These are phyloP conservation scores for Lypha dubia DNA, from an alignment of 2,888 invertebrate species.

Conservation along the genomic window DNA sequence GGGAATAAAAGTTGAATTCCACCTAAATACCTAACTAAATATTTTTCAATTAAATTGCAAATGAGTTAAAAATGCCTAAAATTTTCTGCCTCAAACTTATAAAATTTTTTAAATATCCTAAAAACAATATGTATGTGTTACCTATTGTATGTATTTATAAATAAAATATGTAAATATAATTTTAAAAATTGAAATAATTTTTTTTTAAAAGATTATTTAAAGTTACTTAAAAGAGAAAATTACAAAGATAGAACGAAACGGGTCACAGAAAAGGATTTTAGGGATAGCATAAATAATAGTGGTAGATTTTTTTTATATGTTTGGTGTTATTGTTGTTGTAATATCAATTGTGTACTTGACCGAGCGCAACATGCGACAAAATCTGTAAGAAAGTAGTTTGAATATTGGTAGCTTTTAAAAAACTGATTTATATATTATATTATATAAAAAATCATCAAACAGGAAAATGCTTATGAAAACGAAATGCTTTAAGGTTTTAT, in stretches of 20 bases:
- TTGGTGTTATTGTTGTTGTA: slow-evolving; percentile 63
- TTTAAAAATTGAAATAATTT: neutral
- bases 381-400: slow-evolving; percentile 76
- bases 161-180: slow-evolving; percentile 2
- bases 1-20: neutral
- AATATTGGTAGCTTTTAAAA: slow-evolving; percentile 29
- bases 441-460: neutral
- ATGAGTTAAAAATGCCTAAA: neutral
- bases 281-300: slow-evolving; percentile 38
- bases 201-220: slow-evolving; percentile 10
- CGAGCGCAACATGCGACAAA: slow-evolving; percentile 79
- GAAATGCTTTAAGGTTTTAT: slow-evolving; percentile 39
- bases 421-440: neutral
- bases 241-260: slow-evolving; percentile 17
- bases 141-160: neutral
- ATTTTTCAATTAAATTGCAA: slow-evolving; percentile 1
- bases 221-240: slow-evolving; percentile 7
- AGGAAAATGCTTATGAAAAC: slow-evolving; percentile 42
- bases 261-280: neutral
- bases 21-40: neutral
- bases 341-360: slow-evolving; percentile 76
- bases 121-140: slow-evolving; percentile 2
- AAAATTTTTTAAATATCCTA: neutral
- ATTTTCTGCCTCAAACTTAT: neutral
- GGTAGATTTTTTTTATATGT: slow-evolving; percentile 41